Percentiles rank a stretch among this genome's conserved stretches.
Evolutionary conservation across 2,797 vertebrate genomes (phyloP).

Genomic region (Pseudomugil gertrudae): DNA sequence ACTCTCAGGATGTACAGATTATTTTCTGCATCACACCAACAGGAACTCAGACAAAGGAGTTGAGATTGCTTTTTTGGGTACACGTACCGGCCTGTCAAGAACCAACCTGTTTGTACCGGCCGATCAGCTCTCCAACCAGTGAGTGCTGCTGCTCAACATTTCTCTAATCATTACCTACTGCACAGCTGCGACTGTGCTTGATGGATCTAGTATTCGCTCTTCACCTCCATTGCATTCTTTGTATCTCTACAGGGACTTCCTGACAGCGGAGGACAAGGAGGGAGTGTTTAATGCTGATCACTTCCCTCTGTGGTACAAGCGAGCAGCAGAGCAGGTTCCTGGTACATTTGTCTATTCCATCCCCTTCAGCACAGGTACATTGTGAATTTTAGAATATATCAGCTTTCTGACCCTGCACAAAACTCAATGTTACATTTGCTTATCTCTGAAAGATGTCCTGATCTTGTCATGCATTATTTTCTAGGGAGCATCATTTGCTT

Average conservation of each 20-base stretch:
- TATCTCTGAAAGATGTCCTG: conserved; percentile 4
- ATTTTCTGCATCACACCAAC: conserved; percentile 29
- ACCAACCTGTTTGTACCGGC: conserved; percentile 93
- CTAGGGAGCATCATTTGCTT: conserved; percentile 11
- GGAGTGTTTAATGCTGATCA: conserved; percentile 99
- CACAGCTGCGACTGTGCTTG: conserved; percentile 20
- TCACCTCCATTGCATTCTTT: conserved; percentile 41
- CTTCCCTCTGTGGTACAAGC: conserved; percentile 97
- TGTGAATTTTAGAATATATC: conserved; percentile 4
- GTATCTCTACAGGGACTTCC: conserved; percentile 90
- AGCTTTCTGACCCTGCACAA: neutral
- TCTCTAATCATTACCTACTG: conserved; percentile 50
- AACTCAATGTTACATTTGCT: neutral
- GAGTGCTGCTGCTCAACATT: conserved; percentile 70
- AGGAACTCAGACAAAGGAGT: conserved; percentile 99
- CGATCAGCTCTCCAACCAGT: conserved; percentile 95
- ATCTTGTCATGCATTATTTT: neutral
- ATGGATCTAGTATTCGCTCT: conserved; percentile 49
- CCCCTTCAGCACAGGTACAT: conserved; percentile 92
- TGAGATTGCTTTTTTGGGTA: conserved; percentile 95
- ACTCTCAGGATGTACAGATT: neutral
- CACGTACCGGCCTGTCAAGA: conserved; percentile 92
- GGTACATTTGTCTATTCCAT: conserved; percentile 97
- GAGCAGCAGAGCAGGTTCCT: conserved; percentile 94
- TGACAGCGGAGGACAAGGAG: conserved; percentile 95